These are phyloP conservation scores for Lordiphosa stackelbergi DNA, from an alignment of 1,140 invertebrate genomes.

Conservation along the genomic window DNA sequence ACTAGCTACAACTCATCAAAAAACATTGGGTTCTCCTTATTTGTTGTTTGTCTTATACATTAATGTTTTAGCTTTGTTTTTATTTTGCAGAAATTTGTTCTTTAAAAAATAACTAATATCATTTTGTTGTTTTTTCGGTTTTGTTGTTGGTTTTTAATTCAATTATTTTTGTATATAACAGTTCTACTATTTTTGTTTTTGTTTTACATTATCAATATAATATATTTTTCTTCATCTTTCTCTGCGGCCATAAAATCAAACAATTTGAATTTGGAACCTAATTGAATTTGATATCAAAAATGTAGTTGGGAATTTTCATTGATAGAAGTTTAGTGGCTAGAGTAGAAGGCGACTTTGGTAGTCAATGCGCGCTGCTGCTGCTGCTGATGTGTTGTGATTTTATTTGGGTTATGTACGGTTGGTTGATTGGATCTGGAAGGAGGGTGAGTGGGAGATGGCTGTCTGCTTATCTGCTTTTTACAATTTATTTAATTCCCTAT, in stretches of 20 bases:
- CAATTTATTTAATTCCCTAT: slow-evolving; percentile 69
- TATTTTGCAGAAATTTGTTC: slow-evolving; percentile 6
- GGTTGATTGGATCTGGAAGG: background rate
- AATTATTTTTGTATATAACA: slow-evolving; percentile 42
- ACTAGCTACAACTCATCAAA: slow-evolving; percentile 40
- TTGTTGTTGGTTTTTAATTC: slow-evolving; percentile 39
- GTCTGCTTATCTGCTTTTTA: slow-evolving; percentile 49
- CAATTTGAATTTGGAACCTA: slow-evolving; percentile 37
- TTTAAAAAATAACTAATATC: slow-evolving; percentile 61
- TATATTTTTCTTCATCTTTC: slow-evolving; percentile 18
- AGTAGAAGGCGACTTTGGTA: no score
- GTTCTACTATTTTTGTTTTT: slow-evolving; percentile 32
- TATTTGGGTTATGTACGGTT: slow-evolving; percentile 2
- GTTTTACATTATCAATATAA: slow-evolving; percentile 21
- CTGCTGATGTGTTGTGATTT: background rate
- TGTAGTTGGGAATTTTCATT: slow-evolving; percentile 2
- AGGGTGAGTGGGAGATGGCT: slow-evolving; percentile 2
- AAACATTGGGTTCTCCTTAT: no score
- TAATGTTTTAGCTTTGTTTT: slow-evolving; percentile 7
- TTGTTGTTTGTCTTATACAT: no score
- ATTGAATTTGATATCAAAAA: slow-evolving; percentile 18
- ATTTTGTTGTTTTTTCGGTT: slow-evolving; percentile 15
- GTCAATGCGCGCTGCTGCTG: background rate
- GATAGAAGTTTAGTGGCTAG: no score
- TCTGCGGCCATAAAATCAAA: slow-evolving; percentile 28